phyloP scores from a whole-genome alignment of 2,888 invertebrate genomes.

The Drosophila nigritarsus region DNA sequence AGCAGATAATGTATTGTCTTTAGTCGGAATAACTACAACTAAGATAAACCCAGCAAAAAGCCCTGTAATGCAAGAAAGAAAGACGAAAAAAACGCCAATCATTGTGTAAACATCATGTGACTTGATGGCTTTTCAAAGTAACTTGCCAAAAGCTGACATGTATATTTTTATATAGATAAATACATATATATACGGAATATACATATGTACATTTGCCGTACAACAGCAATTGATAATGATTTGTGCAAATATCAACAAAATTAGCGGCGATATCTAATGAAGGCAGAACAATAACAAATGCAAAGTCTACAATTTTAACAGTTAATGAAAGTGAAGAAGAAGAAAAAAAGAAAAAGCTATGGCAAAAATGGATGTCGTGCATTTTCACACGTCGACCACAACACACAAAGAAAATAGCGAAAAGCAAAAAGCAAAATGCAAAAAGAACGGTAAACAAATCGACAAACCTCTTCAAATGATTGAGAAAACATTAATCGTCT shows the following conservation, averaged over 20 bases:
- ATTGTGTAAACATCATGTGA: conserved; percentile 57
- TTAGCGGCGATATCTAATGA: conserved; percentile 24
- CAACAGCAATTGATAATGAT: conserved; percentile 39
- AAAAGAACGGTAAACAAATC: conserved; percentile 12
- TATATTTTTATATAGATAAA: neutral
- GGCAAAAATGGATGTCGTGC: conserved; percentile 51
- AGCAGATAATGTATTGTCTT: too few species aligned
- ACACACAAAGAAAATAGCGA: conserved; percentile 32
- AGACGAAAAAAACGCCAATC: conserved; percentile 24
- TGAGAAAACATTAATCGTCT: conserved; percentile 50
- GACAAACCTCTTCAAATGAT: conserved; percentile 17
- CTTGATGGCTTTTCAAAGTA: conserved; percentile 58
- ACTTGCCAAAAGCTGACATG: conserved; percentile 45
- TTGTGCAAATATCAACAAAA: conserved; percentile 55
- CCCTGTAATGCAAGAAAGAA: neutral
- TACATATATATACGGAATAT: neutral
- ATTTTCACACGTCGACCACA: conserved; percentile 68
- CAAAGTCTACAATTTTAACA: conserved; percentile 40
- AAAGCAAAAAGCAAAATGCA: conserved; percentile 33
- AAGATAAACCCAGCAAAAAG: conserved; percentile 1
- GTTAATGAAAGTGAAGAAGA: conserved; percentile 11
- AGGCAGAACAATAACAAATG: conserved; percentile 39
- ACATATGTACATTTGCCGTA: neutral
- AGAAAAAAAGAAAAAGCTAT: neutral
- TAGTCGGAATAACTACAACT: conserved; percentile 13